A percentile compares a stretch with the other conserved stretches of the same genome.
phyloP scores from a whole-genome alignment of 1,140 invertebrate species.

The Danaus melanippus region DNA sequence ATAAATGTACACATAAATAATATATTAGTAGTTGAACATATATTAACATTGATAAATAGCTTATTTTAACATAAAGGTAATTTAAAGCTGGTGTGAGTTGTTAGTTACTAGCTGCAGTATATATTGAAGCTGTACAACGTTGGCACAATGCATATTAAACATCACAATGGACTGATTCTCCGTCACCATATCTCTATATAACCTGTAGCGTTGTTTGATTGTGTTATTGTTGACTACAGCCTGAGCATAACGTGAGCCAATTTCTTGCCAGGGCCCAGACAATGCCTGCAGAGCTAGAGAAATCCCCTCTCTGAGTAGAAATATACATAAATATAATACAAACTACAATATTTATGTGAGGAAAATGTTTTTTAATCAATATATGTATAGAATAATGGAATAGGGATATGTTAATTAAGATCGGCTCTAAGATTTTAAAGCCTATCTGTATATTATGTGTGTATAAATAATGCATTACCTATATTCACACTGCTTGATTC shows the following conservation, averaged over 20 bases:
- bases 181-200: conserved; percentile 36
- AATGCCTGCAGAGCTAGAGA: conserved; percentile 42
- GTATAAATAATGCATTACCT: conserved; percentile 48
- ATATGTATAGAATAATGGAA: too few species aligned
- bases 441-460: too few species aligned
- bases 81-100: too few species aligned
- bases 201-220: conserved; percentile 51
- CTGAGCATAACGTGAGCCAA: conserved; percentile 42
- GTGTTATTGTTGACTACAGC: conserved; percentile 58
- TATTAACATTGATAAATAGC: too few species aligned
- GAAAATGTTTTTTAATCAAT: background rate
- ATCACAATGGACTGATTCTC: conserved; percentile 8
- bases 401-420: too few species aligned
- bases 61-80: too few species aligned
- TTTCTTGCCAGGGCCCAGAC: conserved; percentile 42
- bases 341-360: background rate
- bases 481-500: conserved; percentile 95
- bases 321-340: conserved; percentile 4
- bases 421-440: too few species aligned
- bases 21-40: too few species aligned
- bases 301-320: conserved; percentile 45
- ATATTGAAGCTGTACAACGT: background rate
- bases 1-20: too few species aligned
- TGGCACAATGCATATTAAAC: conserved; percentile 4
- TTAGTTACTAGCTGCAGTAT: too few species aligned